These are phyloP conservation scores for Gymnocheta viridis DNA, from an alignment of 2,888 invertebrate genomes.

Conservation along the genomic window DNA sequence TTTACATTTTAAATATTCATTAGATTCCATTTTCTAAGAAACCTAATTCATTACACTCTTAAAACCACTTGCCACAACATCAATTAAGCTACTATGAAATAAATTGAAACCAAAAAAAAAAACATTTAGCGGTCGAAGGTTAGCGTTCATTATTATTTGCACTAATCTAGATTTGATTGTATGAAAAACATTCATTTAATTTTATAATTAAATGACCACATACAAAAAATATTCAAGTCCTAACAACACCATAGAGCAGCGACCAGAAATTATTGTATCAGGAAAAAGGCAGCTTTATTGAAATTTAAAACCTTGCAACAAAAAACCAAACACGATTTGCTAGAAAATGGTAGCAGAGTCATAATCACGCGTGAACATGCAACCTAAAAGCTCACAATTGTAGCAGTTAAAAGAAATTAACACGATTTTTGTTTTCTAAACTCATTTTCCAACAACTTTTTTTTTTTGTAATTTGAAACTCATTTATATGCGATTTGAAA, in stretches of 20 bases:
- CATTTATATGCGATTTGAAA: slow-evolving; percentile 68
- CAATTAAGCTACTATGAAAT: slow-evolving; percentile 35
- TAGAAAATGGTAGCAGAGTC: slow-evolving; percentile 65
- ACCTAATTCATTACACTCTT: not conserved
- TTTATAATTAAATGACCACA: slow-evolving; percentile 63
- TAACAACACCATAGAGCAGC: not conserved
- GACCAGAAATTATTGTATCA: slow-evolving; percentile 30
- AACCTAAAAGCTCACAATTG: slow-evolving; percentile 59
- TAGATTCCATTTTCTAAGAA: slow-evolving; percentile 20
- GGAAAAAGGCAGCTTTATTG: slow-evolving; percentile 42
- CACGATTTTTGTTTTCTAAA: slow-evolving; percentile 59
- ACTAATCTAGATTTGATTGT: slow-evolving; percentile 52
- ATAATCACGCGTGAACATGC: slow-evolving; percentile 70
- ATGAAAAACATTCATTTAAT: slow-evolving; percentile 55
- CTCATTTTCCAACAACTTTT: slow-evolving; percentile 38
- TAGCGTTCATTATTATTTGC: slow-evolving; percentile 47
- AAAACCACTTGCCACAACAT: slow-evolving; percentile 18
- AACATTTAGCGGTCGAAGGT: slow-evolving; percentile 54
- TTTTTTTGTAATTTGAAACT: slow-evolving; percentile 62
- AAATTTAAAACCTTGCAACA: slow-evolving; percentile 65
- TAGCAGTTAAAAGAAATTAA: slow-evolving; percentile 64
- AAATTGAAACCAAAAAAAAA: slow-evolving; percentile 39
- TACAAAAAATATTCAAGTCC: not conserved
- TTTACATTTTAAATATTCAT: not conserved
- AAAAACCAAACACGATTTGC: slow-evolving; percentile 58